Evolutionary conservation across 2,113 vertebrate species (phyloP), one percentile per base, ranked within the genome.

Genomic region (Sylvilagus bachmani): DNA sequence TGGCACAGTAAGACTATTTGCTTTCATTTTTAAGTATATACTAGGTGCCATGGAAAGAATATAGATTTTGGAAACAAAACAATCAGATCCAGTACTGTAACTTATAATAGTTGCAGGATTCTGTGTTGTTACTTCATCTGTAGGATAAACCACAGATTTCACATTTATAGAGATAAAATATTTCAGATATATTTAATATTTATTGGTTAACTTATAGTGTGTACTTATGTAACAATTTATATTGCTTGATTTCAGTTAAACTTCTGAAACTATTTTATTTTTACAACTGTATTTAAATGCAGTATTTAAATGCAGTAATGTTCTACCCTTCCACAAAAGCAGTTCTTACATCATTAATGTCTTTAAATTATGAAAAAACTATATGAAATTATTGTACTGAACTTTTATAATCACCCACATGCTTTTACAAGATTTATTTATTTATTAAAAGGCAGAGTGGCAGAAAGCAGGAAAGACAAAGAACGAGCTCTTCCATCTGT

Each of bases 221-320:
- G 19, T 67, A 89, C 66, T 44, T 70, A 33, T 2, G 84, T 11
- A 66, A 31, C 13, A 62, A 86, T 64, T 64, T 58, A 82, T 10
- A 66, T 16, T 67, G 25, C 89, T 75, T 75, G 29, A 86, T 64
- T 93, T 91, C 58, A 80, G n/a, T 64, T 83, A 74, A 92, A 36
- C 13, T 86, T 67, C 66, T 84, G 25, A 93, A 89, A 93, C 66
- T 2, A 21, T 53, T 10, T 71, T 73, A 44, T 55, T 53, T 94
- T 89, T 75, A 29, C 25, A 94, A 51, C 44, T 96, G 53, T 1
- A 71, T 62, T 86, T 69, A 79, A 77, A 67, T 44, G 38, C 38
- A 44, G 38, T 44, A 44, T 44, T 44, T 44, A 44, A 44, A 44
- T 44, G 6, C 9, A 44, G 36, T n/a, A 55, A 24, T 33, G 1